A percentile compares a stretch with the other conserved stretches of the same genome.
Conservation (phyloP, 2,888 invertebrate genomes). For the Ennomos quercinarius region DNA sequence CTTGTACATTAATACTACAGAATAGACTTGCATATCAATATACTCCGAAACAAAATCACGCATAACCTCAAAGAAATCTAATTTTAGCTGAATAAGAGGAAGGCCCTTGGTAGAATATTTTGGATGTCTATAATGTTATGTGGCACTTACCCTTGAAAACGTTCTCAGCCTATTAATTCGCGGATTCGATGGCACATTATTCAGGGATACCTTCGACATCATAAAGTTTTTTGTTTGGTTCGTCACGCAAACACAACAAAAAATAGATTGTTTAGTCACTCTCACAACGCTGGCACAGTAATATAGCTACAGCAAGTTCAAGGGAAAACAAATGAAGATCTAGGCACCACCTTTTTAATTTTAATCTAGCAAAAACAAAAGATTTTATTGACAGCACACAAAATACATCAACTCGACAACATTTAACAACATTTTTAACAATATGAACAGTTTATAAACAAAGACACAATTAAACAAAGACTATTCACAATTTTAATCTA, state of each 20-base stretch:
- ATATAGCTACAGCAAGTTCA: constrained; percentile 54
- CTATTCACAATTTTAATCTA: neutral
- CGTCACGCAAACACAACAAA: constrained; percentile 56
- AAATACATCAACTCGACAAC: constrained; percentile 49
- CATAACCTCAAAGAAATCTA: constrained; percentile 56
- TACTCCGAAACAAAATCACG: constrained; percentile 35
- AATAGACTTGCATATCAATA: constrained; percentile 10
- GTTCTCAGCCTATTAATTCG: constrained; percentile 77
- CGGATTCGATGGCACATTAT: constrained; percentile 80
- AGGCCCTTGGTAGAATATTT: constrained; percentile 35
- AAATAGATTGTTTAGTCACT: constrained; percentile 62
- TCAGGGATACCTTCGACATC: constrained; percentile 81
- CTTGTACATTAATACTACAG: neutral
- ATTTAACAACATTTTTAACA: constrained; percentile 57
- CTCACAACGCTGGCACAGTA: constrained; percentile 54
- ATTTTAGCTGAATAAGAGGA: constrained; percentile 45
- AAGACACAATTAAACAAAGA: neutral
- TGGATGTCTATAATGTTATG: constrained; percentile 29
- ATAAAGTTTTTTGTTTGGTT: constrained; percentile 39
- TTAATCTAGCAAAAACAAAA: constrained; percentile 58
- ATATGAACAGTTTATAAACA: constrained; percentile 6
- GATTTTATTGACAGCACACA: constrained; percentile 57
- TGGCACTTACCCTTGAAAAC: constrained; percentile 75
- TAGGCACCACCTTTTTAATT: constrained; percentile 40
- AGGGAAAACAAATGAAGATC: constrained; percentile 61